Evolutionary conservation across 1,140 invertebrate species (phyloP).

Genomic region (Chelonus insularis): DNA sequence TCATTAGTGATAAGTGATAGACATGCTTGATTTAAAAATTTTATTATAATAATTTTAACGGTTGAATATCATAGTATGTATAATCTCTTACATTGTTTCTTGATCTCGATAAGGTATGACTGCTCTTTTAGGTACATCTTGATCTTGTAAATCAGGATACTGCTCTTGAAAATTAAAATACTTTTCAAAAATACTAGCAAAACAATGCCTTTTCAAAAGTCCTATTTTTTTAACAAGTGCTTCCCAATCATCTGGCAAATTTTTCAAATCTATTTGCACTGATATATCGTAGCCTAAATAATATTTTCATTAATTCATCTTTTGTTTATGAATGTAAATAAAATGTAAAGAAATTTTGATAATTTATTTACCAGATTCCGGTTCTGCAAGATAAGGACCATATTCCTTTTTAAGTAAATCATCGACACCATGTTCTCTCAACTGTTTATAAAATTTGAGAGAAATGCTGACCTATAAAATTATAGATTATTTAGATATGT

Average conservation of each 20-base stretch:
- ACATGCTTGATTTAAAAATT: no score
- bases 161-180: constrained; percentile 98
- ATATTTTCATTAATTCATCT: constrained; percentile 1
- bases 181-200: constrained; percentile 99
- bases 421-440: constrained; percentile 97
- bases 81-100: constrained; percentile 97
- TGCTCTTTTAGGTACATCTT: constrained; percentile 88
- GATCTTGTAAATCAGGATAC: constrained; percentile 95
- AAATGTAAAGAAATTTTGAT: no score
- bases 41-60: no score
- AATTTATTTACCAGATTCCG: constrained; percentile 58
- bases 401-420: constrained; percentile 93
- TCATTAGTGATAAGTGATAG: no score
- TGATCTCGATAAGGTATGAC: constrained; percentile 99
- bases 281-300: constrained; percentile 95
- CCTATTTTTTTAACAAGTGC: constrained; percentile 89
- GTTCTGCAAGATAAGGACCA: constrained; percentile 74
- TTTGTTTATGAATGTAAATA: constrained; percentile 2
- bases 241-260: constrained; percentile 89
- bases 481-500: no score
- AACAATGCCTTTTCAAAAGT: constrained; percentile 96
- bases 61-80: no score
- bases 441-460: constrained; percentile 97
- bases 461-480: constrained; percentile 90
- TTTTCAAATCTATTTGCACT: constrained; percentile 89